A percentile compares a stretch with the other conserved stretches of the same genome.
Conservation (phyloP, 2,888 invertebrate genomes). For the Pammene fasciana region DNA sequence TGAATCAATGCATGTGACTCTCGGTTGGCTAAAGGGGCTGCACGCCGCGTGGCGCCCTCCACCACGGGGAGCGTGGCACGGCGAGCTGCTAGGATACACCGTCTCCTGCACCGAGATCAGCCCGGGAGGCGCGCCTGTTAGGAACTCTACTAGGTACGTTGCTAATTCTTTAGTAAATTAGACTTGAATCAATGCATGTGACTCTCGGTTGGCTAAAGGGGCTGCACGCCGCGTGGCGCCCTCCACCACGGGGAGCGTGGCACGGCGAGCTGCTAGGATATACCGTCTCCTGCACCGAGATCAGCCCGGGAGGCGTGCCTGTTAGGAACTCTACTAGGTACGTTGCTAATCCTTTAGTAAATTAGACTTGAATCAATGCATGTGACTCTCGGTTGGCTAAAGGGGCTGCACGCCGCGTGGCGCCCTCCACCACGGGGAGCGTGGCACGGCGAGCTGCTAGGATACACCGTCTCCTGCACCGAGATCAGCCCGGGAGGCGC, state of each 20-base stretch:
- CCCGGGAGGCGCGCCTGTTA: constrained; percentile 67
- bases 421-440: constrained; percentile 87
- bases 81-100: constrained; percentile 88
- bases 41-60: constrained; percentile 90
- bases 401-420: constrained; percentile 89
- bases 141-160: constrained; percentile 68
- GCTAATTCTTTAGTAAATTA: no score
- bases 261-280: constrained; percentile 90
- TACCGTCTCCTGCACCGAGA: constrained; percentile 87
- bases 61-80: constrained; percentile 87
- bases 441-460: constrained; percentile 89
- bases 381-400: constrained; percentile 86
- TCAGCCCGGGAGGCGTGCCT: constrained; percentile 72
- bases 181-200: no score
- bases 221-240: constrained; percentile 89
- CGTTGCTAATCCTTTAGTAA: constrained; percentile 43
- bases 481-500: constrained; percentile 80
- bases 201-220: constrained; percentile 88
- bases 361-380: no score
- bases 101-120: constrained; percentile 86
- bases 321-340: constrained; percentile 68
- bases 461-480: constrained; percentile 88
- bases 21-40: constrained; percentile 87
- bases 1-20: constrained; percentile 86
- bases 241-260: constrained; percentile 87